These are phyloP conservation scores for Anolis sagrei DNA, from an alignment of 2,113 vertebrate species.

Conservation along the genomic window DNA sequence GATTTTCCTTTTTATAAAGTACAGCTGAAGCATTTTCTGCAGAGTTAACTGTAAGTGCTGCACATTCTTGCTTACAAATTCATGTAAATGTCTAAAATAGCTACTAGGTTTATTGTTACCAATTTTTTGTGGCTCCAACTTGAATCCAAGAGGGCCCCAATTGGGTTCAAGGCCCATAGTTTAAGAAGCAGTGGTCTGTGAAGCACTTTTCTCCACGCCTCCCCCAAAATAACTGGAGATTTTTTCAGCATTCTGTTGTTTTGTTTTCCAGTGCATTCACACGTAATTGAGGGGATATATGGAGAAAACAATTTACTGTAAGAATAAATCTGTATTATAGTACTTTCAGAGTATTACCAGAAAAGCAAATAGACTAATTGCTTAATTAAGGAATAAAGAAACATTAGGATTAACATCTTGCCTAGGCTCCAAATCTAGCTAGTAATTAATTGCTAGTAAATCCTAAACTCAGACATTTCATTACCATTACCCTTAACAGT, in stretches of 20 bases:
- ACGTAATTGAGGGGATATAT: constrained; percentile 9
- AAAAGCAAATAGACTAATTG: constrained; percentile 56
- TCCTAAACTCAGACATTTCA: constrained; percentile 58
- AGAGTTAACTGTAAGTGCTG: no score
- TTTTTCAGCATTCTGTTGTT: constrained; percentile 26
- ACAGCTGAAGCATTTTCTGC: no score
- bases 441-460: constrained; percentile 66
- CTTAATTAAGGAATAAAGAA: constrained; percentile 60
- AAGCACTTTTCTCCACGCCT: neutral
- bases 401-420: constrained; percentile 55
- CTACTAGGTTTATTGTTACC: no score
- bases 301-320: constrained; percentile 16
- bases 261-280: constrained; percentile 30
- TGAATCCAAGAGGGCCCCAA: no score
- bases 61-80: no score
- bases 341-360: constrained; percentile 56
- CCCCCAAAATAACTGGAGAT: neutral
- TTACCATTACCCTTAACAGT: constrained; percentile 59
- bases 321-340: constrained; percentile 47
- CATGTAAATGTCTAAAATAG: no score
- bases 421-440: constrained; percentile 60
- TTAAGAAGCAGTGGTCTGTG: no score
- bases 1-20: no score
- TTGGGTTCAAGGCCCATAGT: no score
- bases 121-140: no score